phyloP scores from a whole-genome alignment of 1,140 invertebrate species.

The Drosophila pseudoananassae region DNA sequence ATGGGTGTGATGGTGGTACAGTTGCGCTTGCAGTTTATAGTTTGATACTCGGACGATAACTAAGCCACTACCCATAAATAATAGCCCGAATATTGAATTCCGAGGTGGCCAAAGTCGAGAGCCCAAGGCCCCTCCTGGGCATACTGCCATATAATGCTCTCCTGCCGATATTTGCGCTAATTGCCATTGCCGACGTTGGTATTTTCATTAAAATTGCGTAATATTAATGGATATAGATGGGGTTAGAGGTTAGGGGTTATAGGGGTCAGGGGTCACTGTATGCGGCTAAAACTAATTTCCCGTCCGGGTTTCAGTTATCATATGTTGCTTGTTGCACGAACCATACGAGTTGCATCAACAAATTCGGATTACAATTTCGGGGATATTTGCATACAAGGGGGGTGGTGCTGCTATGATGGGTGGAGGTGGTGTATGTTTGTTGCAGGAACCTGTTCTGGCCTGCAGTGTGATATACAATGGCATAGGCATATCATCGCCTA shows the following conservation, averaged over 20 bases:
- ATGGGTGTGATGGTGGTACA: conserved; percentile 53
- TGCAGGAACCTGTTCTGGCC: conserved; percentile 22
- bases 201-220: conserved; percentile 79
- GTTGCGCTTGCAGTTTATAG: conserved; percentile 66
- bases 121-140: neutral
- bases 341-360: conserved; percentile 25
- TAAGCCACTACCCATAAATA: conserved; percentile 33
- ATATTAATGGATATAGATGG: conserved; percentile 59
- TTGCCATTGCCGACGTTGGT: conserved; percentile 47
- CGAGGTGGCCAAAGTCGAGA: conserved; percentile 20
- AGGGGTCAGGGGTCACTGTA: neutral
- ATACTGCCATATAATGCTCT: neutral
- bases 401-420: neutral
- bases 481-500: conserved; percentile 73
- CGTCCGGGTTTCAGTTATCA: conserved; percentile 25
- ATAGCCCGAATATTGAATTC: conserved; percentile 55
- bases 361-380: conserved; percentile 40
- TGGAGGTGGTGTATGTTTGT: neutral
- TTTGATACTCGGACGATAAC: conserved; percentile 28
- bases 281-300: conserved; percentile 76
- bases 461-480: conserved; percentile 46
- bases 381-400: conserved; percentile 26
- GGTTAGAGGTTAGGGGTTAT: neutral
- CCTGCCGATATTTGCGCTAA: conserved; percentile 51
- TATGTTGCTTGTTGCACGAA: conserved; percentile 2